These are phyloP conservation scores for Rhombomys opimus DNA, from an alignment of 2,113 vertebrate genomes.

Conservation along the genomic window DNA sequence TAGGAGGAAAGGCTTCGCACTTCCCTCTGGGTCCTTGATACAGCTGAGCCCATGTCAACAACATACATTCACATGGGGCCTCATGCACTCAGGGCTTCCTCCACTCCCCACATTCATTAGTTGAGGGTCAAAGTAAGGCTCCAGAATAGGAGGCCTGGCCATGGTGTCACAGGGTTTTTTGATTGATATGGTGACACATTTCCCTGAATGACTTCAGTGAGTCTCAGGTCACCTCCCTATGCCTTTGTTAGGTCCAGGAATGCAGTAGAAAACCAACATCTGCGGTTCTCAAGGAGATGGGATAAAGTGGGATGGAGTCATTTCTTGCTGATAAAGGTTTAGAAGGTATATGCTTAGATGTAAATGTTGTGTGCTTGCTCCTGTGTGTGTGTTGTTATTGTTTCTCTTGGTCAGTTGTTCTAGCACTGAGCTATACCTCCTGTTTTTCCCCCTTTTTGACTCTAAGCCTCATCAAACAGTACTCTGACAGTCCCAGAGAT, in stretches of 20 bases:
- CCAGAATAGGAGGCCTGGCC: neutral
- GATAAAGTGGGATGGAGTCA: slow-evolving; percentile 17
- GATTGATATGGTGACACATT: slow-evolving; percentile 78
- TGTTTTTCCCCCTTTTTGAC: slow-evolving; percentile 42
- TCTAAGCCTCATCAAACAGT: neutral
- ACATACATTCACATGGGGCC: no score
- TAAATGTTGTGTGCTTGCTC: neutral
- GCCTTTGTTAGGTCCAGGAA: slow-evolving; percentile 58
- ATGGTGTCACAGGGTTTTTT: slow-evolving; percentile 61
- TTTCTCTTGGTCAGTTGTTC: no score
- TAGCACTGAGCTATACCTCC: no score
- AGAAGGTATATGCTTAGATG: slow-evolving; percentile 3
- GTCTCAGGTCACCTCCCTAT: slow-evolving; percentile 71
- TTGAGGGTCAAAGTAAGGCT: slow-evolving; percentile 65
- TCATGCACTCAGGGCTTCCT: neutral
- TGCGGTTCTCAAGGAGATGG: slow-evolving; percentile 47
- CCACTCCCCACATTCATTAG: neutral
- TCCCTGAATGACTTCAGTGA: slow-evolving; percentile 35
- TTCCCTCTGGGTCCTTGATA: neutral
- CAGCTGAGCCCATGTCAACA: neutral
- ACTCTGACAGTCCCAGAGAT: neutral
- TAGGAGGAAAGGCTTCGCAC: no score
- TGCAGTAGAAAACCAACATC: neutral
- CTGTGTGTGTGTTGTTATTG: fast-evolving
- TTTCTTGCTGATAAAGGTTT: slow-evolving; percentile 47